Conservation (phyloP, 30 jellyfish, hydroid and myxozoan genomes). For the Aurelia sp. region DNA sequence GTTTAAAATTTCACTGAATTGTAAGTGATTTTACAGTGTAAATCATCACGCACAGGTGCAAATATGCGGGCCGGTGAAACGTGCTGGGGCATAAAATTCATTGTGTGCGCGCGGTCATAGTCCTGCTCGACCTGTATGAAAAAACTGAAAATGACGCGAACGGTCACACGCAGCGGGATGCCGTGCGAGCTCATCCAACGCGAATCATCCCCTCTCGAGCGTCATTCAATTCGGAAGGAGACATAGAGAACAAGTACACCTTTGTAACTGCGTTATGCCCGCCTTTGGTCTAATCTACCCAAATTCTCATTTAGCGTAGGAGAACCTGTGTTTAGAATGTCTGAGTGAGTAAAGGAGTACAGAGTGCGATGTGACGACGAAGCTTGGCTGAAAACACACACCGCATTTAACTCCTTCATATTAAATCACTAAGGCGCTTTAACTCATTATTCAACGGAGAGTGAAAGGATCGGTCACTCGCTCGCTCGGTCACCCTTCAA, state of each 20-base stretch:
- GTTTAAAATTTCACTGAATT: too few relatives aligned
- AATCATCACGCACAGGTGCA: slow-evolving; percentile 45
- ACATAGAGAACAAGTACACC: slow-evolving; percentile 42
- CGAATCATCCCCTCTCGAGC: slow-evolving; percentile 53
- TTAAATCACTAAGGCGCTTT: too few relatives aligned
- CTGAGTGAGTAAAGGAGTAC: background rate
- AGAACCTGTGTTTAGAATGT: slow-evolving; percentile 42
- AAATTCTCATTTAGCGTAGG: slow-evolving; percentile 39
- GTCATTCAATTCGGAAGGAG: slow-evolving; percentile 63
- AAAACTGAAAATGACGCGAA: slow-evolving; percentile 63
- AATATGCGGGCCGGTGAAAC: slow-evolving; percentile 29
- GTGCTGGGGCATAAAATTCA: slow-evolving; percentile 10
- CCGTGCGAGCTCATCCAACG: slow-evolving; percentile 52
- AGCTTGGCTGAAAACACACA: too few relatives aligned
- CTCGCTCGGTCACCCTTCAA: too few relatives aligned
- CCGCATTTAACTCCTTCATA: too few relatives aligned
- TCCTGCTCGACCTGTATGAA: slow-evolving; percentile 65
- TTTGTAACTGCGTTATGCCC: slow-evolving; percentile 53
- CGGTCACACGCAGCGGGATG: slow-evolving; percentile 65
- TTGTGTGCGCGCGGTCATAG: slow-evolving; percentile 32
- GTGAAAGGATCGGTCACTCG: too few relatives aligned
- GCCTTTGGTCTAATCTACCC: slow-evolving; percentile 62
- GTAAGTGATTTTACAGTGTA: too few relatives aligned
- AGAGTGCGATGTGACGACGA: too few relatives aligned
- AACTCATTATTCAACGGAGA: too few relatives aligned